A percentile compares a stretch with the other conserved stretches of the same genome.
Conservation (phyloP, 2,113 vertebrate genomes). For the Hemiscyllium ocellatum region DNA sequence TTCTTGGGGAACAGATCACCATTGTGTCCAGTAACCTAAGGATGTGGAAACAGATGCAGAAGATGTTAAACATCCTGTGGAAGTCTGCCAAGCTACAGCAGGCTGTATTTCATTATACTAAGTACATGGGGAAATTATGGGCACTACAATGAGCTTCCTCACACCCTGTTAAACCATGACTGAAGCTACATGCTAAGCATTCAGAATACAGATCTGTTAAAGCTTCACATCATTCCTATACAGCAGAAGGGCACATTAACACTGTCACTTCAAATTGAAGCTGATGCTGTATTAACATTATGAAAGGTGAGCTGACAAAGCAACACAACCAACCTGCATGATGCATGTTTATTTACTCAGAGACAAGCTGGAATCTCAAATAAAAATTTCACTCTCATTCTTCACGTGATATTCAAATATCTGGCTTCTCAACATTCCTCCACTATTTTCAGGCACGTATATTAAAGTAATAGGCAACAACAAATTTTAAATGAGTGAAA, state of each 20-base stretch:
- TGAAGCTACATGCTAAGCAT: conserved; percentile 2
- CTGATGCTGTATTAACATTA: conserved; percentile 2
- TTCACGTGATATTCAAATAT: background rate
- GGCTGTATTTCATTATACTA: conserved; percentile 26
- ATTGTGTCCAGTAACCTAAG: background rate
- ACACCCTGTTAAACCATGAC: conserved; percentile 27
- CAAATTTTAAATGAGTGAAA: background rate
- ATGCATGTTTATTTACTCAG: conserved; percentile 7
- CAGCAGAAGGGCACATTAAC: background rate
- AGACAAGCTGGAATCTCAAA: background rate
- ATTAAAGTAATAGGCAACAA: background rate
- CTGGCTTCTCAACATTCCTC: background rate
- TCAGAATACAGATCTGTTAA: conserved; percentile 13
- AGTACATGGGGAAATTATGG: conserved; percentile 26
- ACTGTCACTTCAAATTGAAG: conserved; percentile 8
- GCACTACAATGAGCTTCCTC: background rate
- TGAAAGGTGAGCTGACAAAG: conserved; percentile 19
- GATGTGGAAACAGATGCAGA: background rate
- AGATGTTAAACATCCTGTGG: background rate
- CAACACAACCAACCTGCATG: conserved; percentile 12
- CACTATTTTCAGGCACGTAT: background rate
- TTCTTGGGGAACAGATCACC: background rate
- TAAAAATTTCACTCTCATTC: background rate
- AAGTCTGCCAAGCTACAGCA: conserved; percentile 28
- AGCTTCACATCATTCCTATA: background rate